Evolutionary conservation across 2,113 vertebrate species (phyloP), one percentile per base, ranked within the genome.

Genomic region (Rattus rattus): DNA sequence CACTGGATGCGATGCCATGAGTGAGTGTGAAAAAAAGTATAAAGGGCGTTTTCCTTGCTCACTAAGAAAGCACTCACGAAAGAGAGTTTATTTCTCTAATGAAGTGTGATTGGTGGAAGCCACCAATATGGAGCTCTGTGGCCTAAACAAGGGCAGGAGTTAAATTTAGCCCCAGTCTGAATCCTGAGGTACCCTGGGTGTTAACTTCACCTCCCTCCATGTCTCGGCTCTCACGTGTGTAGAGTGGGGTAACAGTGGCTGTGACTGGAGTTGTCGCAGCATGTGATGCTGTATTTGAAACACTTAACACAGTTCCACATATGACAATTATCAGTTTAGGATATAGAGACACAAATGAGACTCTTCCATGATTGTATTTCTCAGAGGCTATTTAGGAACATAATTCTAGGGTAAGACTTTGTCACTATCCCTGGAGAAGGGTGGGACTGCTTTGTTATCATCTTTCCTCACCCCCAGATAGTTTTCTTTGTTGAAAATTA

Each of bases 1-100:
- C 75, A 54, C 43, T 94, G n/a, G 97, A 79, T 97, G 54, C 97
- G 97, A 97, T 86, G 88, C 94, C 96, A 96, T 96, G 96, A 97
- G 89, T 90, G 28, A 90, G 95, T 90, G 3, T 91, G 90, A 94
- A 86, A 59, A 59, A 56, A 80, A 96, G 90, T 88, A 92, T 36
- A 81, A 92, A 79, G 56, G n/a, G 28, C 97, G 93, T 89, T 96
- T 92, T 91, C 56, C 63, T 94, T 94, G 49, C 77, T 90, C 96
- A 24, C 61, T 95, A 94, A 87, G 28, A 92, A 96, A 95, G 87
- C 49, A 92, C 92, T 94, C 73, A 92, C 88, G 69, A 81, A 95
- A 94, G 61, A 96, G 67, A 88, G 76, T 88, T 94, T 92, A 24
- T 96, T 96, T 98, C 80, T 95, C 17, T 80, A 92, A 79, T 94